Conservation (phyloP, 2,797 vertebrate species). For the Pterois miles region DNA sequence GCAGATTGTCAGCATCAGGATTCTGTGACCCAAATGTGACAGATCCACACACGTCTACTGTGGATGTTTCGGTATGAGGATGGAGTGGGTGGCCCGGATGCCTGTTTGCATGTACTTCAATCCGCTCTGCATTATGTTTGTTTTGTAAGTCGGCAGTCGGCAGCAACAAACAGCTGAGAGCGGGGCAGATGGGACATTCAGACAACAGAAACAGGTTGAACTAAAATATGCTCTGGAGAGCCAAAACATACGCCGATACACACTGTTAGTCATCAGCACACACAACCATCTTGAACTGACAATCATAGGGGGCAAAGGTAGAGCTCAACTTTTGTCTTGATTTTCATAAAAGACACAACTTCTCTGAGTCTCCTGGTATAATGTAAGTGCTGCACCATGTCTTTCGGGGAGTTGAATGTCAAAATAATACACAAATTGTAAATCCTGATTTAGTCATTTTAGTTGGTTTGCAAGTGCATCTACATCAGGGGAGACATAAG, state of each 20-base stretch:
- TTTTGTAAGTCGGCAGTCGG: conserved; percentile 5
- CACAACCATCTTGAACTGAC: background rate
- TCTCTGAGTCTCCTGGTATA: background rate
- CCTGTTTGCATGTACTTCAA: conserved; percentile 12
- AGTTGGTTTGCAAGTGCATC: background rate
- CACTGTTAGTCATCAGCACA: background rate
- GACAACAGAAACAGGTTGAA: conserved; percentile 4
- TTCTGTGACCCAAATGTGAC: conserved; percentile 42
- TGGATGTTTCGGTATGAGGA: conserved; percentile 24
- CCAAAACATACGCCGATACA: background rate
- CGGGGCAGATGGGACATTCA: conserved; percentile 30
- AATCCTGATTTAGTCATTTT: background rate
- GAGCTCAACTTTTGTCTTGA: background rate
- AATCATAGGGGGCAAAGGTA: background rate
- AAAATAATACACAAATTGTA: background rate
- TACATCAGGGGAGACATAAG: background rate
- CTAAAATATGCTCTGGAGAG: conserved; percentile 3
- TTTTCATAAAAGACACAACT: background rate
- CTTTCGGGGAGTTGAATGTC: background rate
- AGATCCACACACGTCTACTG: conserved; percentile 13
- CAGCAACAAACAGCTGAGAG: conserved; percentile 37
- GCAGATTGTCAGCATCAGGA: conserved; percentile 6
- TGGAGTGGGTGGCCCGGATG: conserved; percentile 12
- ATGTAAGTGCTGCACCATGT: background rate
- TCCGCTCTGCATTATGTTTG: conserved; percentile 14